Base-by-base conservation (phyloP, 2,888 invertebrate species). In the Nephrotoma appendiculata region DNA sequence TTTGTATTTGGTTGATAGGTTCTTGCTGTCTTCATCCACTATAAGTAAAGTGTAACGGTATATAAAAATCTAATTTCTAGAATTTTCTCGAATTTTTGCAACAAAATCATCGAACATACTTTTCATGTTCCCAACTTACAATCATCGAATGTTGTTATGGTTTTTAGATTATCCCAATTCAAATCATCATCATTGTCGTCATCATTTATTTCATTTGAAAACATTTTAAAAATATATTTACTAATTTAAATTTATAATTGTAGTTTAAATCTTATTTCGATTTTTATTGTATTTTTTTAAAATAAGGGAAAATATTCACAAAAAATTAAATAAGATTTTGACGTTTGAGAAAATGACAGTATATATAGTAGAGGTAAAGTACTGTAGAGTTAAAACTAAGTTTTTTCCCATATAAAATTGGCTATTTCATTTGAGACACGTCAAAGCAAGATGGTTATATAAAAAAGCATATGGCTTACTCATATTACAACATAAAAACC, bases 101-200 rank as follows among this genome's bases (percentile, higher is more conserved):
- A 44, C 31, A 12, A 41, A 9, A 6, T 42, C 41, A 86, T 41
- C 71, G 9, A 71, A 2, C 71, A 31, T 31, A 71, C 11, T 9
- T 71, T 7, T 7, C 3, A 31, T 71, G 31, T 41, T 41, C 85
- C 31, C 42, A 48, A 87, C 87, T 87, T 87, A 91, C 91, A 90
- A 87, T 88, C 89, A 87, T 92, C 92, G 88, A 91, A 91, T 86
- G 90, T 89, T 42, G 90, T 90, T 86, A 91, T 89, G 1, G 91
- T 92, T 52, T 89, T 89, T 31, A 92, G 87, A 19, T 87, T 88
- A 41, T 88, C 87, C 89, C 89, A 89, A 86, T 87, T 87, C 85
- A 86, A 86, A 52, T 86, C 87, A 11, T 86, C 52, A 41, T 86
- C 86, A 7, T 87, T 83, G 4, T 86, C 87, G 41, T 87, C 87